phyloP scores from a whole-genome alignment of 2,113 vertebrate species.

The Camelus bactrianus region DNA sequence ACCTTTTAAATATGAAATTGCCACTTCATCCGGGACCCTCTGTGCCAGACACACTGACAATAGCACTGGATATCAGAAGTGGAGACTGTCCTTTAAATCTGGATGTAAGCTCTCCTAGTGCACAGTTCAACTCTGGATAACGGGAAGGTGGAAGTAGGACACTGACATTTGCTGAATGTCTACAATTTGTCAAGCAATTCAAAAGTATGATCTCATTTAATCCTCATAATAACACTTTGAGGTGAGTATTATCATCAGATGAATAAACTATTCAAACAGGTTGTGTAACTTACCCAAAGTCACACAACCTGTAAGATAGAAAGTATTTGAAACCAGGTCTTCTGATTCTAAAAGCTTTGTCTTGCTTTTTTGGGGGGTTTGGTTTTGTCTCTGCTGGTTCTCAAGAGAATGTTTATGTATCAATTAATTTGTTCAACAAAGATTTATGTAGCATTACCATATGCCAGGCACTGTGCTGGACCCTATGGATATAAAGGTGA shows the following conservation, averaged over 20 bases:
- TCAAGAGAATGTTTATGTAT: neutral
- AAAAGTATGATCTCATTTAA: conserved; percentile 43
- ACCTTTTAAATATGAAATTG: conserved; percentile 3
- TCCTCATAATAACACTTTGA: neutral
- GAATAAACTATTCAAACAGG: conserved; percentile 6
- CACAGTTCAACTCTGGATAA: neutral
- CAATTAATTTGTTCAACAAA: neutral
- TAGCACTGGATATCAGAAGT: neutral
- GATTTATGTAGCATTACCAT: neutral
- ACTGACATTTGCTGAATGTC: neutral
- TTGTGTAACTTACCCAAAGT: conserved; percentile 16
- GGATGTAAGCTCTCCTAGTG: neutral
- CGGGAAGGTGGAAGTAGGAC: neutral
- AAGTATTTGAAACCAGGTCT: neutral
- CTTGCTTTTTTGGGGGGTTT: neutral
- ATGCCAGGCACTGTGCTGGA: neutral
- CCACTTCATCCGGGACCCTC: too few relatives aligned
- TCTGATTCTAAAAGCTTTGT: neutral
- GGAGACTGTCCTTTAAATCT: neutral
- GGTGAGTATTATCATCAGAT: neutral
- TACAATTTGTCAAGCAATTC: conserved; percentile 20
- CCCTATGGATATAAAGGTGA: neutral
- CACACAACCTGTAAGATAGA: neutral
- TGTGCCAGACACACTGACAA: neutral
- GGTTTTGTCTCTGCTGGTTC: neutral